phyloP scores from a whole-genome alignment of 2,113 vertebrate species.

The Laterallus jamaicensis region DNA sequence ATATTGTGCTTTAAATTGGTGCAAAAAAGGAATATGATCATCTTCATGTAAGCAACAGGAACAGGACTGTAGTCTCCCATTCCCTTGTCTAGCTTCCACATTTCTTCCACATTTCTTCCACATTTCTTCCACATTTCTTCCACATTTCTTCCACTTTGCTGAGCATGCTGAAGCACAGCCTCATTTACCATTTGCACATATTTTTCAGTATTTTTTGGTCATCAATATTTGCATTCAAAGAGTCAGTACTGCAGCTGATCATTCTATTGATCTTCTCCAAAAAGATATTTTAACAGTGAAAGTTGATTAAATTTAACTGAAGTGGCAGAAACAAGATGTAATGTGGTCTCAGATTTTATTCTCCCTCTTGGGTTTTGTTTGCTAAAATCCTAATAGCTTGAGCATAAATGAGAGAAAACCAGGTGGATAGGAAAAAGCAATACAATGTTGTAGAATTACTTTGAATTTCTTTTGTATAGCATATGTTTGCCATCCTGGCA shows the following conservation, averaged over 20 bases:
- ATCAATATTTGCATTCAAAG: conserved; percentile 3
- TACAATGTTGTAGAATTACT: background rate
- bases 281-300: background rate
- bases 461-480: background rate
- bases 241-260: background rate
- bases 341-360: background rate
- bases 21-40: background rate
- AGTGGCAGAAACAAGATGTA: background rate
- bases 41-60: background rate
- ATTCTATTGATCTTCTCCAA: background rate
- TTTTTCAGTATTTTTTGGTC: background rate
- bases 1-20: background rate
- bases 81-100: background rate
- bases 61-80: background rate
- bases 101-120: background rate
- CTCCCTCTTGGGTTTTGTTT: background rate
- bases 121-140: background rate
- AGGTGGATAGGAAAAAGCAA: background rate
- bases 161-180: background rate
- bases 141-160: background rate
- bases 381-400: background rate
- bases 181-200: background rate
- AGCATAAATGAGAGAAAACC: background rate
- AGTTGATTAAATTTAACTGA: background rate
- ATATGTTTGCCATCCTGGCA: background rate